Evolutionary conservation across 2,888 invertebrate genomes (phyloP).

Genomic region (Ceriagrion tenellum): DNA sequence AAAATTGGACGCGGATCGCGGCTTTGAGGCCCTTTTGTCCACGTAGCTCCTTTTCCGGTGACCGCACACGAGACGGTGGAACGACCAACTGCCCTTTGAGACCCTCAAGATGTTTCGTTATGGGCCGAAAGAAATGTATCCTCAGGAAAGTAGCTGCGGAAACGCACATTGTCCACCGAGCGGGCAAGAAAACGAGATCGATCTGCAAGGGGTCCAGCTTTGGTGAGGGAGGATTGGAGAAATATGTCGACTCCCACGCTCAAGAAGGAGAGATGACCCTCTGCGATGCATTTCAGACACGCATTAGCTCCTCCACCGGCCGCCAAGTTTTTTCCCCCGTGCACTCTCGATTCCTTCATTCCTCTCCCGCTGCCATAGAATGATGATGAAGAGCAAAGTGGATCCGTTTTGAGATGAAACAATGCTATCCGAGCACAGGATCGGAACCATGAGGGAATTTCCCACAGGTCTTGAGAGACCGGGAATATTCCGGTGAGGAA

Average conservation of each 20-base stretch:
- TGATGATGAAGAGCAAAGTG: background rate
- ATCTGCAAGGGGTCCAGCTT: background rate
- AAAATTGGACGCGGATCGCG: slow-evolving; percentile 62
- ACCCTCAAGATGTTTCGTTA: background rate
- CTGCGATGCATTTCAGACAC: background rate
- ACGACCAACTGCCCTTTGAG: slow-evolving; percentile 24
- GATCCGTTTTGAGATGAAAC: background rate
- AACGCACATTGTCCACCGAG: background rate
- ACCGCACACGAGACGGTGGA: background rate
- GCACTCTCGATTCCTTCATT: background rate
- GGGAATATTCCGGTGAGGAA: too few relatives aligned
- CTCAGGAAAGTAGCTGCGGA: background rate
- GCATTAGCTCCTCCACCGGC: background rate
- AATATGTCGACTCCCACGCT: background rate
- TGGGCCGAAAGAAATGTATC: background rate
- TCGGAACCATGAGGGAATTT: background rate
- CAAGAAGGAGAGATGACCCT: background rate
- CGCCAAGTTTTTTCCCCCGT: background rate
- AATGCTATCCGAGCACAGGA: background rate
- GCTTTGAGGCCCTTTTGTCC: slow-evolving; percentile 31
- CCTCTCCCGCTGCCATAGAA: background rate
- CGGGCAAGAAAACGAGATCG: background rate
- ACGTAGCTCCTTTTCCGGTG: background rate
- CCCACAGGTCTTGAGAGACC: too few relatives aligned
- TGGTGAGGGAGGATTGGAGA: background rate